Evolutionary conservation across 1,140 invertebrate species (phyloP).

Genomic region (Carcinoscorpius rotundicauda): DNA sequence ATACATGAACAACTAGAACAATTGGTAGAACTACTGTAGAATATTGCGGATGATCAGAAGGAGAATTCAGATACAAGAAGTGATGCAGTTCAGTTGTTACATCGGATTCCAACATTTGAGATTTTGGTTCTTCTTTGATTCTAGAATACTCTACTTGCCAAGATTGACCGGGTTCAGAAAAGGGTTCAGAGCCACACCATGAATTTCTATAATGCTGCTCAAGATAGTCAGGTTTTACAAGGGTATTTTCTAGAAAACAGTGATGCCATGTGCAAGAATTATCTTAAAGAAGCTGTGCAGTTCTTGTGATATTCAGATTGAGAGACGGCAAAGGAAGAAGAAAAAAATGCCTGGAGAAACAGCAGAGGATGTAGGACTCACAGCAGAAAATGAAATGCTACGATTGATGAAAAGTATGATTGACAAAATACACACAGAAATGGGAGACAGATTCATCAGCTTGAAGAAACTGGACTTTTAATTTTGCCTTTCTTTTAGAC

Average conservation of each 20-base stretch:
- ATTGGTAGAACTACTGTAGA: background rate
- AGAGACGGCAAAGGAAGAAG: too few species aligned
- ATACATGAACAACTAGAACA: background rate
- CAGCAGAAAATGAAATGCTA: too few species aligned
- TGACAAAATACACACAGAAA: too few species aligned
- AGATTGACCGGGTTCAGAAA: background rate
- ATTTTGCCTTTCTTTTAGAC: too few species aligned
- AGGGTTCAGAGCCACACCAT: background rate
- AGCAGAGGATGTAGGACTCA: too few species aligned
- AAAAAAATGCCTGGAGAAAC: too few species aligned
- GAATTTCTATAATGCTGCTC: background rate
- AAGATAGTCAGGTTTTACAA: background rate
- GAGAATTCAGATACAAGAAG: conserved; percentile 4
- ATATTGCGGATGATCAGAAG: background rate
- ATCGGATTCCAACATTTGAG: background rate
- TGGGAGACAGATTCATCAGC: too few species aligned
- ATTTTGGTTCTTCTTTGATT: conserved; percentile 4
- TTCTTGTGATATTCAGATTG: too few species aligned
- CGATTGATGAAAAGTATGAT: too few species aligned
- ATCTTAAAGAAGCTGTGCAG: background rate
- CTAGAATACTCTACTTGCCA: background rate
- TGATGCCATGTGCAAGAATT: background rate
- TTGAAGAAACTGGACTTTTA: too few species aligned
- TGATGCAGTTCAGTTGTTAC: conserved; percentile 1
- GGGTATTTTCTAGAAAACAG: conserved; percentile 2